Evolutionary conservation across 2,888 invertebrate species (phyloP).

Genomic region (Linnaemya tessellans): DNA sequence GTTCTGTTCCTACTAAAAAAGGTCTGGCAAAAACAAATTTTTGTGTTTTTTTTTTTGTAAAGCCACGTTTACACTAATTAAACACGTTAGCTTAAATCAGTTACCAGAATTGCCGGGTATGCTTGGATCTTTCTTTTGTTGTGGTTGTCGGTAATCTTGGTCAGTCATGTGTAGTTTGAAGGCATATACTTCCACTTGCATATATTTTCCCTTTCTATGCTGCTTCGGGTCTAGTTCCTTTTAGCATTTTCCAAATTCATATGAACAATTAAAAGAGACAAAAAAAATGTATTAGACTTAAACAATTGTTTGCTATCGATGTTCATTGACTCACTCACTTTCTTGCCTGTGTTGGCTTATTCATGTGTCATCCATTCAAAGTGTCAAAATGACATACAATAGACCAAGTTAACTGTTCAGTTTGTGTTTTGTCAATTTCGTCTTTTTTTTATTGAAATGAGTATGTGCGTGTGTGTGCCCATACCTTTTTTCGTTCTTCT

Average conservation of each 20-base stretch:
- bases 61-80: no score
- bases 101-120: conserved; percentile 1
- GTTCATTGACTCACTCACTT: conserved; percentile 33
- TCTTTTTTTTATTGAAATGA: neutral
- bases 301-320: conserved; percentile 55
- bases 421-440: conserved; percentile 30
- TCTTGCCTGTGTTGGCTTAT: conserved; percentile 35
- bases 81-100: no score
- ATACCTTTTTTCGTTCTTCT: neutral
- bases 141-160: conserved; percentile 40
- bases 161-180: conserved; percentile 61
- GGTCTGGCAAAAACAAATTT: no score
- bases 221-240: neutral
- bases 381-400: conserved; percentile 10
- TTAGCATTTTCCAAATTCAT: conserved; percentile 31
- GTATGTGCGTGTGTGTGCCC: neutral
- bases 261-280: conserved; percentile 19
- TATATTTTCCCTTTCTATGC: neutral
- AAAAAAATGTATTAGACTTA: conserved; percentile 1
- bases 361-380: conserved; percentile 54
- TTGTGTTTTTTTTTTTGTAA: no score
- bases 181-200: neutral
- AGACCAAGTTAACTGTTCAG: conserved; percentile 4
- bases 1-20: no score
- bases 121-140: conserved; percentile 16